phyloP scores from a whole-genome alignment of 1,140 invertebrate genomes.

The Pteromalus puparum region DNA sequence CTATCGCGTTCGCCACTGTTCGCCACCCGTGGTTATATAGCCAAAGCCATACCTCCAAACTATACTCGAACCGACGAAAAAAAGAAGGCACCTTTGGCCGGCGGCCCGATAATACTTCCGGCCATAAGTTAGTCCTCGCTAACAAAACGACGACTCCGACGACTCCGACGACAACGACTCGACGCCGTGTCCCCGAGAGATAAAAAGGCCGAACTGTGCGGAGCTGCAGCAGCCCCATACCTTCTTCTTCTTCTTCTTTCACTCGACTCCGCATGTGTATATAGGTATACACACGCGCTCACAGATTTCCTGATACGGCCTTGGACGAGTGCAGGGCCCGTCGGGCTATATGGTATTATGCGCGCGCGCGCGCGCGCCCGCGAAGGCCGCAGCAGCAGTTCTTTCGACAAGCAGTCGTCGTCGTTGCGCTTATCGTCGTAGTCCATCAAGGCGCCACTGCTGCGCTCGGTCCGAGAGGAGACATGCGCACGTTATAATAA shows the following conservation, averaged over 20 bases:
- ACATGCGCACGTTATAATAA: conserved; percentile 31
- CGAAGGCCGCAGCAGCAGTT: not conserved
- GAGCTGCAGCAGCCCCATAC: not conserved
- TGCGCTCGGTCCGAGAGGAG: not conserved
- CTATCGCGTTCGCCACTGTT: conserved; percentile 10
- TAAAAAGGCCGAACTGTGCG: not conserved
- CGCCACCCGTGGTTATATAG: not conserved
- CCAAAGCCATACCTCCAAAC: not conserved
- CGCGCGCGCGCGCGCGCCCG: not conserved
- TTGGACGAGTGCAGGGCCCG: conserved; percentile 4
- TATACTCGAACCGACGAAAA: not conserved
- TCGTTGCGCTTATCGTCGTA: conserved; percentile 49
- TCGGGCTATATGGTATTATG: not conserved
- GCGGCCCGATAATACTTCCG: conserved; percentile 62
- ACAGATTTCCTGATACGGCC: conserved; percentile 34
- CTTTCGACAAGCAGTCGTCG: conserved; percentile 23
- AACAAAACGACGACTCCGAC: conserved; percentile 3
- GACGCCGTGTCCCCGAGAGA: not conserved
- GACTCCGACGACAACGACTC: not conserved
- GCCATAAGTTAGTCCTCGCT: conserved; percentile 58
- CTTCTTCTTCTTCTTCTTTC: not conserved
- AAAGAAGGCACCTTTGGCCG: not conserved
- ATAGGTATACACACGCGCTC: not conserved
- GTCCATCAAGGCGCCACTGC: conserved; percentile 54
- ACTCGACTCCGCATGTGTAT: not conserved